Evolutionary conservation across 2,113 vertebrate species (phyloP).

Genomic region (Thamnaconus septentrionalis): DNA sequence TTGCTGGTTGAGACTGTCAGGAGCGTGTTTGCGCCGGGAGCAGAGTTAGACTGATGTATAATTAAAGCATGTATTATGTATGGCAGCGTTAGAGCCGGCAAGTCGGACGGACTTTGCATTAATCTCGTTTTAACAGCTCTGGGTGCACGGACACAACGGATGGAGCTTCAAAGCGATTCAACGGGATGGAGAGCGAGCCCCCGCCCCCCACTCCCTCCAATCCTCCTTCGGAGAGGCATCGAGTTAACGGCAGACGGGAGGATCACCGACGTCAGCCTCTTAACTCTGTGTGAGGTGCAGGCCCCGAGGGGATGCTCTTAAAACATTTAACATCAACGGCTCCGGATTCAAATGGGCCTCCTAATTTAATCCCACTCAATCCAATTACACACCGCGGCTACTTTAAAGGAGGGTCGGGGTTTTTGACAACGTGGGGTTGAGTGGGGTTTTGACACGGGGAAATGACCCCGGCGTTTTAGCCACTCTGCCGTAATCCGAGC

Average conservation of each 20-base stretch:
- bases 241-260: no score
- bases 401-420: conserved; percentile 3
- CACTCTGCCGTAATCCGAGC: not conserved
- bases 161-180: no score
- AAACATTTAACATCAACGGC: conserved; percentile 53
- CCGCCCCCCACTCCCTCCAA: no score
- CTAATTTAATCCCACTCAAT: conserved; percentile 67
- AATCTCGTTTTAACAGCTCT: conserved; percentile 10
- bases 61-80: conserved; percentile 57
- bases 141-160: conserved; percentile 3
- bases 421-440: conserved; percentile 7
- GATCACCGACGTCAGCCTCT: conserved; percentile 23
- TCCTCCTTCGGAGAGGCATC: no score
- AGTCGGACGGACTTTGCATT: conserved; percentile 28
- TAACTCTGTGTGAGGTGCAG: conserved; percentile 17
- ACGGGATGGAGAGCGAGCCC: no score
- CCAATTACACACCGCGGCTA: conserved; percentile 47
- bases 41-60: conserved; percentile 30
- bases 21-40: conserved; percentile 9
- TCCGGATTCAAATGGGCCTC: conserved; percentile 36
- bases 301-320: conserved; percentile 32
- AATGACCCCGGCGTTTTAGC: not conserved
- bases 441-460: conserved; percentile 1
- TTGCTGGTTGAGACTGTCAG: conserved; percentile 7
- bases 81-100: not conserved